Percentiles rank a stretch among this genome's conserved stretches.
Evolutionary conservation across 2,113 vertebrate species (phyloP).

Genomic region (Gallinago jamesoni): DNA sequence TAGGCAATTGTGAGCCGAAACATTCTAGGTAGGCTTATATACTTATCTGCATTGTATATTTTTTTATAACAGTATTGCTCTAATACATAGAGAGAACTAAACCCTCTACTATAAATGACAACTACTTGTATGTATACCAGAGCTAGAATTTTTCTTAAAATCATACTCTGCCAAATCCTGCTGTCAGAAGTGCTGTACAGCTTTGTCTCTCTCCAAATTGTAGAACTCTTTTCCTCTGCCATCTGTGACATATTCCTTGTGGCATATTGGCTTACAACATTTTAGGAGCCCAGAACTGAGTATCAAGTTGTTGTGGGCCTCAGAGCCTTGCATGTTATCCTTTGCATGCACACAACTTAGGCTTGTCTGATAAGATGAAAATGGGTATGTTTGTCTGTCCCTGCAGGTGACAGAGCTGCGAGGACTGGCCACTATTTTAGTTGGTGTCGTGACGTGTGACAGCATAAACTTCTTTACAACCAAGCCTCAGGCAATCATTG

Average conservation of each 20-base stretch:
- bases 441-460: constrained; percentile 88
- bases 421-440: constrained; percentile 86
- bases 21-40: not conserved
- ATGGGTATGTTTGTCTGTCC: not conserved
- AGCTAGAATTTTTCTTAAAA: not conserved
- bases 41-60: not conserved
- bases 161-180: too few relatives aligned
- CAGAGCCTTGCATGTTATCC: not conserved
- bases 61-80: not conserved
- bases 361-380: not conserved
- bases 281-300: not conserved
- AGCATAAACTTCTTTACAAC: constrained; percentile 88
- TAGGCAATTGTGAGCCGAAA: not conserved
- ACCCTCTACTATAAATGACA: not conserved
- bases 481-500: constrained; percentile 85
- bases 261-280: not conserved
- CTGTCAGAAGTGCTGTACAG: not conserved
- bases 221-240: too few relatives aligned
- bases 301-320: not conserved
- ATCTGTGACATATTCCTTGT: fast-evolving
- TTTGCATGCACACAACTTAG: fast-evolving
- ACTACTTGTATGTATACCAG: not conserved
- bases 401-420: constrained; percentile 89
- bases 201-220: not conserved
- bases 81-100: not conserved